phyloP scores from a whole-genome alignment of 2,888 invertebrate genomes.

The Lobophora halterata region DNA sequence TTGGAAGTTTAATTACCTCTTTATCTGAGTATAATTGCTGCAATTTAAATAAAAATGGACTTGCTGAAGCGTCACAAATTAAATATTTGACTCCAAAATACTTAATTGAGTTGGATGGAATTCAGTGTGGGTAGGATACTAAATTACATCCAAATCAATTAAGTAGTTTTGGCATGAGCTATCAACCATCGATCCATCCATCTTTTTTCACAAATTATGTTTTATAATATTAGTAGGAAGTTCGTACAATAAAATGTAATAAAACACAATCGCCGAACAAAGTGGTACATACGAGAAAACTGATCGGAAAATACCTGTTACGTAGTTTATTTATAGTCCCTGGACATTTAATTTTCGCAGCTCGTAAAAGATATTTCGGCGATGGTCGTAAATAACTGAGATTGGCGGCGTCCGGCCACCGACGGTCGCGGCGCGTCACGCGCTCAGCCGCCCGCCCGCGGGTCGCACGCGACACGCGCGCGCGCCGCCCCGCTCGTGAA shows the following conservation, averaged over 20 bases:
- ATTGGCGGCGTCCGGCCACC: conserved; percentile 22
- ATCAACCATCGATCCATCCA: too few relatives aligned
- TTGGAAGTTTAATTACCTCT: too few relatives aligned
- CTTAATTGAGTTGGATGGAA: too few relatives aligned
- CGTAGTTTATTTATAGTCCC: conserved; percentile 24
- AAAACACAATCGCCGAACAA: conserved; percentile 9
- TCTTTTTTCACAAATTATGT: too few relatives aligned
- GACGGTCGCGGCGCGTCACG: conserved; percentile 13
- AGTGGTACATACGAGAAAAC: conserved; percentile 7
- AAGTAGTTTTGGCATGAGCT: too few relatives aligned
- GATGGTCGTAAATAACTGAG: conserved; percentile 29
- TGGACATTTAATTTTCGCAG: conserved; percentile 29
- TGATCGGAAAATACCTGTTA: conserved; percentile 14
- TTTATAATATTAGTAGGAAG: too few relatives aligned
- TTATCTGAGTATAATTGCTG: too few relatives aligned
- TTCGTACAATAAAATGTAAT: conserved; percentile 5
- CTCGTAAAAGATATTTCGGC: conserved; percentile 29
- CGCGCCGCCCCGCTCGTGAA: conserved; percentile 10
- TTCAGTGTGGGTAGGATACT: too few relatives aligned
- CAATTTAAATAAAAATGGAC: too few relatives aligned
- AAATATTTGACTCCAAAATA: too few relatives aligned
- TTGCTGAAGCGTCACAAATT: too few relatives aligned
- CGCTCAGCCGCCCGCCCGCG: conserved; percentile 27
- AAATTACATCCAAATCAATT: too few relatives aligned
- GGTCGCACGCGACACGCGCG: conserved; percentile 21